phyloP scores from a whole-genome alignment of 1,140 invertebrate genomes.

The Stegodyphus dumicola region DNA sequence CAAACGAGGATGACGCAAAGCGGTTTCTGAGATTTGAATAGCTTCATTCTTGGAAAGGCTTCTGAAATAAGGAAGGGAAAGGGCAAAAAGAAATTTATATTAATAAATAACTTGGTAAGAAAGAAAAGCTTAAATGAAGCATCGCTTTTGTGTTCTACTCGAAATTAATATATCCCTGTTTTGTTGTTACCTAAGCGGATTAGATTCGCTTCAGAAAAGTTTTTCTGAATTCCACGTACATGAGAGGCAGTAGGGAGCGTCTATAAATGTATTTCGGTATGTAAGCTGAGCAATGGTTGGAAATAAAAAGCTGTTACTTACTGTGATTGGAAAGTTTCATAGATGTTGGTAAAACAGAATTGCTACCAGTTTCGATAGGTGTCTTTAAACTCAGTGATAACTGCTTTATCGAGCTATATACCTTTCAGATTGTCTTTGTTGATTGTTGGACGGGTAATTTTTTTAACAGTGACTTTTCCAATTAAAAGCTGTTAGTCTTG shows the following conservation, averaged over 20 bases:
- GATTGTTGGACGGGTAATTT: too few relatives aligned
- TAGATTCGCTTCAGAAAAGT: neutral
- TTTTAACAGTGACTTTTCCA: too few relatives aligned
- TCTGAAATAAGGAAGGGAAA: neutral
- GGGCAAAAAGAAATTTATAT: neutral
- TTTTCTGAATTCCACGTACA: neutral
- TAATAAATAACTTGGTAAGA: neutral
- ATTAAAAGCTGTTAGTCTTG: too few relatives aligned
- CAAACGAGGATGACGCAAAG: neutral
- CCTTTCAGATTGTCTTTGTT: too few relatives aligned
- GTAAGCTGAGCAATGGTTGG: too few relatives aligned
- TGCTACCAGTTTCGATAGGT: too few relatives aligned
- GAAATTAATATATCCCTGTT: constrained; percentile 17
- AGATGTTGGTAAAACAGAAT: too few relatives aligned
- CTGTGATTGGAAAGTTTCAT: too few relatives aligned
- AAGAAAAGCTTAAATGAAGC: neutral
- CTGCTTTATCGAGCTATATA: too few relatives aligned
- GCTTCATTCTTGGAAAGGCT: neutral
- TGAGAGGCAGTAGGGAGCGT: neutral
- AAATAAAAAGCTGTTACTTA: too few relatives aligned
- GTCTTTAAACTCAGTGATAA: too few relatives aligned
- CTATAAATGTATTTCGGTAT: too few relatives aligned
- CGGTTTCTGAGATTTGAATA: neutral
- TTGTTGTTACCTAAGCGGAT: constrained; percentile 2
- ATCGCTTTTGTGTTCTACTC: neutral